Percentiles rank a stretch among this genome's conserved stretches.
Evolutionary conservation across 2,888 invertebrate genomes (phyloP).

Genomic region (Hirtodrosophila duncani): DNA sequence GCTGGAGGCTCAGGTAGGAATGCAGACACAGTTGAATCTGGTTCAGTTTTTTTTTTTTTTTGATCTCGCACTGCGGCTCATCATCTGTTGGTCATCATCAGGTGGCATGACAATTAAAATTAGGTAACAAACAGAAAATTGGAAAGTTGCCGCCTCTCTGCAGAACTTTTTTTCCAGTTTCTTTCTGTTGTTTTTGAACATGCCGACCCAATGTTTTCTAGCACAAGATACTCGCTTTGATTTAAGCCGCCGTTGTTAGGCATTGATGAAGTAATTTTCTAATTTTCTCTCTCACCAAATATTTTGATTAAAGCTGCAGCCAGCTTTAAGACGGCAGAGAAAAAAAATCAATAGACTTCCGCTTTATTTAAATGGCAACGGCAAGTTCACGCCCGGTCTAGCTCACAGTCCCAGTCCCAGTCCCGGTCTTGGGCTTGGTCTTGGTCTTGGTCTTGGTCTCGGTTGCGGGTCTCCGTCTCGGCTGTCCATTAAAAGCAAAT

Average conservation of each 20-base stretch:
- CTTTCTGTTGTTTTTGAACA: no score
- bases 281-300: slow-evolving; percentile 52
- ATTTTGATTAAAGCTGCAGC: slow-evolving; percentile 65
- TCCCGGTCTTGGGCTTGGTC: slow-evolving; percentile 16
- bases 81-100: slow-evolving; percentile 45
- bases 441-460: slow-evolving; percentile 11
- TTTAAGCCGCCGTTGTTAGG: slow-evolving; percentile 31
- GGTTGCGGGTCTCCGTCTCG: slow-evolving; percentile 41
- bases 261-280: slow-evolving; percentile 59
- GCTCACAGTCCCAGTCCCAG: slow-evolving; percentile 9
- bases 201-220: slow-evolving; percentile 18
- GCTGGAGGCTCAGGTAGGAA: slow-evolving; percentile 10
- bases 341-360: slow-evolving; percentile 69
- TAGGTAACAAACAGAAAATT: slow-evolving; percentile 72
- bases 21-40: no score
- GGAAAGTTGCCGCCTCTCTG: slow-evolving; percentile 68
- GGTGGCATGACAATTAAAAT: slow-evolving; percentile 74
- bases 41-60: no score
- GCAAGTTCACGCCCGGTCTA: slow-evolving; percentile 69
- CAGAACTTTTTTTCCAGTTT: no score
- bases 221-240: slow-evolving; percentile 40
- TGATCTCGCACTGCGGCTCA: slow-evolving; percentile 12
- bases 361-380: slow-evolving; percentile 72
- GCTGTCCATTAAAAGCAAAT: slow-evolving; percentile 70
- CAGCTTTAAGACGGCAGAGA: slow-evolving; percentile 43